Base-by-base conservation (phyloP, 92 coral and sea anemone species). In the Phymanthus crucifer region DNA sequence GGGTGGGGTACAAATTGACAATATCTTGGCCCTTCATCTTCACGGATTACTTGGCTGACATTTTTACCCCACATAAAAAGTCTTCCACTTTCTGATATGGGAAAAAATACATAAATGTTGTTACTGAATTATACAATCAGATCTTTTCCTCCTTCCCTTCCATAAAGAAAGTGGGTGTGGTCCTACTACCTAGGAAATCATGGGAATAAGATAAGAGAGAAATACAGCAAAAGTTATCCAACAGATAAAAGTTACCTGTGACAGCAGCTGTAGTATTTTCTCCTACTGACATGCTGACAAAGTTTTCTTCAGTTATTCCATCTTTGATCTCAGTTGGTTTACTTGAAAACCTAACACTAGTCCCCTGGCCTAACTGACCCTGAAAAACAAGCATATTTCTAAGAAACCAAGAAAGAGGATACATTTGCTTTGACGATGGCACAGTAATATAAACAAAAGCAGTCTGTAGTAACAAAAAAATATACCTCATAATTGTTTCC, bases 351-450 rank as follows among this genome's bases (percentile, higher is more conserved):
- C 88, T 92, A 46, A 90, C 82, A 54, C 65, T 43, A 73, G 74
- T 80, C 84, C 95, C 98, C 23, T 74, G 89, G 57, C 98, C 98
- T n/a, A 95, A 86, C 75, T 95, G 98, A 80, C 98, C 98, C 98
- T 95, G 40, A 72, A 85, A 73, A 43, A 38, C 3, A 73, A 32
- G 56, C 18, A 43, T 40, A 54, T 24, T 54, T 54, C 27, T 54
- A 26, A 54, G 27, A 54, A 54, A 21, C 46, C 43, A 50, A 6
- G 32, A 78, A 8, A 26, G 64, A 73, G 5, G n/a, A n/a, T n/a
- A n/a, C n/a, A n/a, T n/a, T n/a, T n/a, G n/a, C n/a, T n/a, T n/a
- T n/a, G n/a, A n/a, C n/a, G n/a, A n/a, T n/a, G n/a, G n/a, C n/a
- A n/a, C n/a, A n/a, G n/a, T n/a, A n/a, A n/a, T n/a, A n/a, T n/a